Percentiles rank a stretch among this genome's conserved stretches.
phyloP scores from a whole-genome alignment of 2,888 invertebrate species.

The Gymnocheta viridis region DNA sequence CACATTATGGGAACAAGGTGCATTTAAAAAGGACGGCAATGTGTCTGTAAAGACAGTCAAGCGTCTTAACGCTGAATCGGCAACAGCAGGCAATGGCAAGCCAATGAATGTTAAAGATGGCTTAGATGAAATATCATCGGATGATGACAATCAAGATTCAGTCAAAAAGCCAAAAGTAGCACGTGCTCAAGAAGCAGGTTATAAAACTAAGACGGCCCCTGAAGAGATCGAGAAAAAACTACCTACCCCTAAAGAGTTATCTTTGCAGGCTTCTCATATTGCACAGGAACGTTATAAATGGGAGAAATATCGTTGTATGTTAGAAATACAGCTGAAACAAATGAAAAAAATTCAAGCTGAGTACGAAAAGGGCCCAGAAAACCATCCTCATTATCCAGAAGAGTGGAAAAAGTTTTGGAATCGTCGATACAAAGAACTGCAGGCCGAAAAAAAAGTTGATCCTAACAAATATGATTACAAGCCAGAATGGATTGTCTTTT shows the following conservation, averaged over 20 bases:
- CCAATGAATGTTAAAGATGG: slow-evolving; percentile 75
- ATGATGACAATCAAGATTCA: slow-evolving; percentile 72
- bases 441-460: slow-evolving; percentile 85
- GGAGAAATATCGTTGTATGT: slow-evolving; percentile 83
- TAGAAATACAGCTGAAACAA: slow-evolving; percentile 81
- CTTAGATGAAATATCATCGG: slow-evolving; percentile 79
- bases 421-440: slow-evolving; percentile 89
- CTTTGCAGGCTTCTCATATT: slow-evolving; percentile 79
- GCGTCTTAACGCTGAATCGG: slow-evolving; percentile 59
- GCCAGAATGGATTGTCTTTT: slow-evolving; percentile 93
- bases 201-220: slow-evolving; percentile 72
- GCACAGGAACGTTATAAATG: slow-evolving; percentile 83
- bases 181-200: slow-evolving; percentile 73
- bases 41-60: slow-evolving; percentile 79
- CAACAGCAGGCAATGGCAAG: slow-evolving; percentile 6
- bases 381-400: slow-evolving; percentile 92
- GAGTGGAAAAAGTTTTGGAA: slow-evolving; percentile 97
- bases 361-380: slow-evolving; percentile 93
- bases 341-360: slow-evolving; percentile 87
- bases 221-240: slow-evolving; percentile 72
- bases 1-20: slow-evolving; percentile 75
- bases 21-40: slow-evolving; percentile 31
- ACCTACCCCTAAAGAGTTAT: slow-evolving; percentile 80
- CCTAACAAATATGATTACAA: slow-evolving; percentile 92
- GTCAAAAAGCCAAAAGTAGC: slow-evolving; percentile 73